Evolutionary conservation across 2,888 invertebrate genomes (phyloP).

Genomic region (Therioaphis trifolii): DNA sequence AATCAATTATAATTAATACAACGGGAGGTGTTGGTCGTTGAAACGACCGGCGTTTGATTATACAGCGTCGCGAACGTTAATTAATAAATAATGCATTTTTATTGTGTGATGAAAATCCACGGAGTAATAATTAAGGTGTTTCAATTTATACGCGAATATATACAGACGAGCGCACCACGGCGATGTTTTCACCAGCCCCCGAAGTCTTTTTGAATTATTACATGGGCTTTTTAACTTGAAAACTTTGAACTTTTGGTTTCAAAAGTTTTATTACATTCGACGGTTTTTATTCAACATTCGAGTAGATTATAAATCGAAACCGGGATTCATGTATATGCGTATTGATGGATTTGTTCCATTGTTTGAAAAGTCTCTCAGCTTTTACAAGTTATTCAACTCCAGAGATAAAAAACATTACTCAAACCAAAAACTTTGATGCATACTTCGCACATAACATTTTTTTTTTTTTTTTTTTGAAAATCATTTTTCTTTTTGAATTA

Average conservation of each 20-base stretch:
- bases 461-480: no score
- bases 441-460: no score
- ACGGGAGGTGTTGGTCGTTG: not conserved
- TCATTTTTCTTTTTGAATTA: no score
- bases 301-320: not conserved
- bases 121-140: not conserved
- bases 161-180: not conserved
- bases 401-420: slow-evolving; percentile 19
- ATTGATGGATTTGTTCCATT: slow-evolving; percentile 50
- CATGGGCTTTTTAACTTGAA: not conserved
- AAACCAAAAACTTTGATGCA: not conserved
- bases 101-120: slow-evolving; percentile 22
- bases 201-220: not conserved
- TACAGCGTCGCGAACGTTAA: not conserved
- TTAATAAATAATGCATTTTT: not conserved
- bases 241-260: slow-evolving; percentile 39
- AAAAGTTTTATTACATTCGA: slow-evolving; percentile 20
- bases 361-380: slow-evolving; percentile 45
- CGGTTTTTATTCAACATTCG: slow-evolving; percentile 11
- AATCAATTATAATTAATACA: not conserved
- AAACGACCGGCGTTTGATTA: not conserved
- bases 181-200: not conserved
- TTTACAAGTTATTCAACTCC: slow-evolving; percentile 36
- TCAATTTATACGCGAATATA: not conserved
- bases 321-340: not conserved